Conservation (phyloP, 2,888 invertebrate species). For the Catocala nupta region DNA sequence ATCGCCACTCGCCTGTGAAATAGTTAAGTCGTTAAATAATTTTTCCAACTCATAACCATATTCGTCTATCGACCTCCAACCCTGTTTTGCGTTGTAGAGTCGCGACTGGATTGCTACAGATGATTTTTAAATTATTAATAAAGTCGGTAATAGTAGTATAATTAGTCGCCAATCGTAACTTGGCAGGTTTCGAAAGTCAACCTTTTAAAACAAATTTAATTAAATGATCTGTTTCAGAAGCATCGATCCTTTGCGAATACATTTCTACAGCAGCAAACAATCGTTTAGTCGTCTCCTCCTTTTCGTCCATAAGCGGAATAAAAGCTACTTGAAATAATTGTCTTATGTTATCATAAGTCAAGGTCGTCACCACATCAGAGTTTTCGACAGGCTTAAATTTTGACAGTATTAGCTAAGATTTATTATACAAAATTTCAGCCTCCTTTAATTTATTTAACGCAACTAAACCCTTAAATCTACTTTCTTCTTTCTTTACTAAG, state of each 20-base stretch:
- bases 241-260: constrained; percentile 2
- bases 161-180: neutral
- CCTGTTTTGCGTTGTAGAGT: constrained; percentile 17
- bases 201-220: constrained; percentile 38
- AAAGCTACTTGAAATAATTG: neutral
- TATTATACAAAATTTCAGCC: constrained; percentile 1
- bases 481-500: neutral
- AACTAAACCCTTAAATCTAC: neutral
- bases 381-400: neutral
- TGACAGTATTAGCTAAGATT: neutral
- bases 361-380: no score
- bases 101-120: constrained; percentile 19
- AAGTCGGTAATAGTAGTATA: constrained; percentile 21
- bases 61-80: constrained; percentile 15
- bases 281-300: constrained; percentile 3
- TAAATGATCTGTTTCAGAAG: constrained; percentile 5
- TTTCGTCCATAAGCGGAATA: no score
- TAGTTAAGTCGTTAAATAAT: constrained; percentile 27
- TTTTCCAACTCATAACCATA: constrained; percentile 25
- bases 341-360: neutral
- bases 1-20: constrained; percentile 31
- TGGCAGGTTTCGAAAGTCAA: constrained; percentile 25
- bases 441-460: constrained; percentile 4
- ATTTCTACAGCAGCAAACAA: constrained; percentile 4
- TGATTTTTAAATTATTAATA: constrained; percentile 20